Conservation (phyloP, 2,113 vertebrate genomes). For the Syrmaticus mikado region DNA sequence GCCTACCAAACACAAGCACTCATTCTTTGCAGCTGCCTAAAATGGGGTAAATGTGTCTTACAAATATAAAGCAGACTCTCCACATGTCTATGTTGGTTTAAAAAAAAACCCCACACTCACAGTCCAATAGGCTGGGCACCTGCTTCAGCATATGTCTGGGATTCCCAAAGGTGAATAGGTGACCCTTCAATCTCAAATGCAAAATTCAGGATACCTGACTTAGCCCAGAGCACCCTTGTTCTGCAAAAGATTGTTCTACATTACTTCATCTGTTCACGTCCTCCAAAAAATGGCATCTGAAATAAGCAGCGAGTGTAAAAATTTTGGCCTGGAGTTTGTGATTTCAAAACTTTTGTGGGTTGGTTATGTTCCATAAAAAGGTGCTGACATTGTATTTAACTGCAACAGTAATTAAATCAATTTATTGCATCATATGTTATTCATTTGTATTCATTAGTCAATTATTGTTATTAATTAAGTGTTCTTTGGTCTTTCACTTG, state of each 20-base stretch:
- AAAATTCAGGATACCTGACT: neutral
- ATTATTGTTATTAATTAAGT: constrained; percentile 47
- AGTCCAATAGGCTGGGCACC: neutral
- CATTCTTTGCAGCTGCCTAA: constrained; percentile 47
- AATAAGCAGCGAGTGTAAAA: neutral
- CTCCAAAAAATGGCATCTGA: neutral
- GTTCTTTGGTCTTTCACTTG: constrained; percentile 20
- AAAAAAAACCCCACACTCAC: neutral
- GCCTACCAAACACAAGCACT: constrained; percentile 33
- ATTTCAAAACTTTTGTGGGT: constrained; percentile 48
- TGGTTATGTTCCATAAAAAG: constrained; percentile 44
- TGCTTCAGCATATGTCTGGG: neutral
- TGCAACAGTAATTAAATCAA: constrained; percentile 23
- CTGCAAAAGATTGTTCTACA: neutral
- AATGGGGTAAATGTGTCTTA: neutral
- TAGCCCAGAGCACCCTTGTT: neutral
- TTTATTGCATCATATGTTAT: neutral
- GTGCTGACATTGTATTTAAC: constrained; percentile 38
- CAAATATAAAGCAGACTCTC: neutral
- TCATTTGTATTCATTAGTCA: constrained; percentile 56
- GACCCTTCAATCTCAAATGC: neutral
- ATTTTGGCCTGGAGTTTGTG: neutral
- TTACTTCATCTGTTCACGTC: neutral
- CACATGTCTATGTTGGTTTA: neutral
- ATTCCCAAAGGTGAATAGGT: neutral